These are phyloP conservation scores for Carcharodon carcharias DNA, from an alignment of 2,797 vertebrate species.

Conservation along the genomic window DNA sequence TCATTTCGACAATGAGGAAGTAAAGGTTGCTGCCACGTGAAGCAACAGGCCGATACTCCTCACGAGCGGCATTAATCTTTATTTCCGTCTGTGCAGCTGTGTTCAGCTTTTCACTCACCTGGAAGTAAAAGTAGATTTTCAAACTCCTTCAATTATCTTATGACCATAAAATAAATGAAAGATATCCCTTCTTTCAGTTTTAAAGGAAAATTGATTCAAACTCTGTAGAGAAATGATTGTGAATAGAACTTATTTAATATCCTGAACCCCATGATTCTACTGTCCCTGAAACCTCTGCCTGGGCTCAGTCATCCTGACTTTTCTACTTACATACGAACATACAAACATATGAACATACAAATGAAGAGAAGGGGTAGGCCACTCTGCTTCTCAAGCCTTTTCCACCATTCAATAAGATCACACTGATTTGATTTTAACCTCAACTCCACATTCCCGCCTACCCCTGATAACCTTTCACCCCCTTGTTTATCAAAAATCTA, in stretches of 20 bases:
- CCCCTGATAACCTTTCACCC: too few species aligned
- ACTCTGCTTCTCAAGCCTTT: too few species aligned
- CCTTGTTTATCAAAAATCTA: too few species aligned
- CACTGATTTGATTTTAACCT: too few species aligned
- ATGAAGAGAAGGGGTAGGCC: too few species aligned
- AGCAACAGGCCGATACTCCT: slow-evolving; percentile 76
- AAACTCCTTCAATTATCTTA: neutral
- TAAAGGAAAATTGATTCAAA: neutral
- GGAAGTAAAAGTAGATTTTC: slow-evolving; percentile 24
- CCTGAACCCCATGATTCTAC: neutral
- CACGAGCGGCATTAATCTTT: slow-evolving; percentile 72
- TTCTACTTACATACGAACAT: too few species aligned
- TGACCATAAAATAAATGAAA: neutral
- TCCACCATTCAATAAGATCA: too few species aligned
- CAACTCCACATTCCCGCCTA: too few species aligned
- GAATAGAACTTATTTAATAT: neutral
- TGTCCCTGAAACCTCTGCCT: neutral
- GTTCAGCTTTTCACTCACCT: slow-evolving; percentile 71
- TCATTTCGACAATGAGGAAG: slow-evolving; percentile 80
- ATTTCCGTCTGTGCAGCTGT: slow-evolving; percentile 62
- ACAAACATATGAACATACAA: too few species aligned
- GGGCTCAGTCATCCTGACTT: neutral
- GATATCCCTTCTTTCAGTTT: neutral
- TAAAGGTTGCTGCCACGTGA: slow-evolving; percentile 74
- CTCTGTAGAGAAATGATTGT: neutral